Conservation (phyloP, 2,888 invertebrate species). For the Erynnis tages region DNA sequence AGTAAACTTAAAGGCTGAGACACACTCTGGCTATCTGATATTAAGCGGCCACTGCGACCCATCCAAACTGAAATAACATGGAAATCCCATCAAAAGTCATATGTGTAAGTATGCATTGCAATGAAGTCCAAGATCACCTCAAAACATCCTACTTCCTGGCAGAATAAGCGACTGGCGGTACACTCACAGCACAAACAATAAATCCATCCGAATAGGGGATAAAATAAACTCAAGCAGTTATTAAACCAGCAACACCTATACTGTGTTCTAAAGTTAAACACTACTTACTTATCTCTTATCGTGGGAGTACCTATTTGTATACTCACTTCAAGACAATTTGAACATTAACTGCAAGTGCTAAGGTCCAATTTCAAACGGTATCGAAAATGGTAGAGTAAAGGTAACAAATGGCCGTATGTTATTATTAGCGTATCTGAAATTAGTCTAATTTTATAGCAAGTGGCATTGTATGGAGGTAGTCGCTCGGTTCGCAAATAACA, state of each 20-base stretch:
- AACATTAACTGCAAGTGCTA: not conserved
- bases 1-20: too few species aligned
- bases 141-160: too few species aligned
- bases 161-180: too few species aligned
- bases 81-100: too few species aligned
- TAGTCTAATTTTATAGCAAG: conserved; percentile 27
- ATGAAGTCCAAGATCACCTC: too few species aligned
- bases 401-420: conserved; percentile 27
- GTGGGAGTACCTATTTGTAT: conserved; percentile 18
- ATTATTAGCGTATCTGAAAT: conserved; percentile 29
- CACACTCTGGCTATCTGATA: too few species aligned
- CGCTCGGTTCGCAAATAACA: not conserved
- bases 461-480: conserved; percentile 12
- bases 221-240: not conserved
- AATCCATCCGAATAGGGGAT: not conserved
- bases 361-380: conserved; percentile 1
- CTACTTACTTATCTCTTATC: conserved; percentile 25
- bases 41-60: too few species aligned
- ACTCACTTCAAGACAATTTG: not conserved
- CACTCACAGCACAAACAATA: too few species aligned
- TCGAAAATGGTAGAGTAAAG: not conserved
- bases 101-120: too few species aligned
- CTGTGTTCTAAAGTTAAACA: conserved; percentile 16
- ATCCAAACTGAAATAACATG: too few species aligned
- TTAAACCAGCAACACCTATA: conserved; percentile 15